Evolutionary conservation across 53 echinoderm and acorn worm species (phyloP), one percentile per base, ranked within the genome.

Genomic region (Luidia sarsii): DNA sequence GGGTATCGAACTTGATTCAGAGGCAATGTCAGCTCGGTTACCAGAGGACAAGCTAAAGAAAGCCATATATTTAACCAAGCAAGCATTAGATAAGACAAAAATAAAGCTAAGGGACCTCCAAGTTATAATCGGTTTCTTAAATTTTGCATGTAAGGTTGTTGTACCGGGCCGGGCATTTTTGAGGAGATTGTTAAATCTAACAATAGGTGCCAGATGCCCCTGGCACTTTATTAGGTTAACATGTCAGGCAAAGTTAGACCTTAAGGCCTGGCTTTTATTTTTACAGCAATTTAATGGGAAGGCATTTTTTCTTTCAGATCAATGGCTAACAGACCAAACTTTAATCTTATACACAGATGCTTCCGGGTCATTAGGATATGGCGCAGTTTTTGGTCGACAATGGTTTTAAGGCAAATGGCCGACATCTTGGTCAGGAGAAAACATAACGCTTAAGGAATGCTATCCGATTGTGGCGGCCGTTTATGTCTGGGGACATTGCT

Each of bases 281-380:
- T 28, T 68, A 24, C 46, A 38, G 27, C 68, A 48, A 13, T 68
- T 68, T 48, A 68, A 68, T 68, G 68, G 68, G n/a, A 68, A 48
- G 48, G 68, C 68, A 15, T 46, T 68, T 30, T 68, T 68, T 68
- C 68, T 68, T 0, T 23, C 43, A 13, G 67, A 67, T 13, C 67
- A 67, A 19, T 67, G 67, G 67, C 5, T 67, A 23, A 0, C 48
- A 30, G 37, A 23, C 27, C 0, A 67, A 9, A 23, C 67, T 2
- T 25, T 45, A 31, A 43, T 45, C 16, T 67, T 67, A 31, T 45
- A 67, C 7, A 67, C 67, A 39, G 67, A 67, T 67, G 67, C 67
- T 3, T 20, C 46, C 1, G 68, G 48, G 2, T 68, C 32, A 1
- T 5, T 68, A 0, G 68, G 49, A 0, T 68, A 68, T 19, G 68